phyloP scores from a whole-genome alignment of 2,888 invertebrate genomes.

The Asteroscopus sphinx region DNA sequence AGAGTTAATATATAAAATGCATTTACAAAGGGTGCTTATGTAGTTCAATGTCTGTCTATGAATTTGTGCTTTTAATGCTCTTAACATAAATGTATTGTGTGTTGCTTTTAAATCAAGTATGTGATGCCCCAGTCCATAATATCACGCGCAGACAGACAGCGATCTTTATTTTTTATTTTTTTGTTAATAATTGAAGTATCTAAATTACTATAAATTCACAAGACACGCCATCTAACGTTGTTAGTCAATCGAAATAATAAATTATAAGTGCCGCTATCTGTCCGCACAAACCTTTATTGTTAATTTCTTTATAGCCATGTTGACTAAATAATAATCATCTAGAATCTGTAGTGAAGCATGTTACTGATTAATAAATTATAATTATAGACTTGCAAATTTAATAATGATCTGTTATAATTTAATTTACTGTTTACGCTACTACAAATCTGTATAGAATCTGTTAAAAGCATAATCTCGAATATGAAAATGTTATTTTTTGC shows the following conservation, averaged over 20 bases:
- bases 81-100: conserved; percentile 17
- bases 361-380: conserved; percentile 15
- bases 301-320: conserved; percentile 11
- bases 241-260: too few species aligned
- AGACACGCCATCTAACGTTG: too few species aligned
- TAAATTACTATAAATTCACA: too few species aligned
- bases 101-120: conserved; percentile 14
- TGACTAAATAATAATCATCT: conserved; percentile 26
- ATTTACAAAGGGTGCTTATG: conserved; percentile 39
- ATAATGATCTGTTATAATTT: conserved; percentile 30
- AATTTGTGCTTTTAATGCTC: conserved; percentile 20
- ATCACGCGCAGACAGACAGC: conserved; percentile 1
- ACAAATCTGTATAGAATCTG: conserved; percentile 37
- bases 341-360: conserved; percentile 17
- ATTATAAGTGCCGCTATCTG: neutral
- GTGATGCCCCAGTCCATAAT: conserved; percentile 1
- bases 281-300: conserved; percentile 1
- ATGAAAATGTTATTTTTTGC: conserved; percentile 39
- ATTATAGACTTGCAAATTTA: conserved; percentile 20
- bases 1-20: conserved; percentile 28
- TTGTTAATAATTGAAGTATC: too few species aligned
- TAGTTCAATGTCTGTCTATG: conserved; percentile 30
- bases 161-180: too few species aligned
- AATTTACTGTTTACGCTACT: conserved; percentile 22
- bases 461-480: conserved; percentile 29